These are phyloP conservation scores for Lepidostoma basale DNA, from an alignment of 1,140 invertebrate species.

Conservation along the genomic window DNA sequence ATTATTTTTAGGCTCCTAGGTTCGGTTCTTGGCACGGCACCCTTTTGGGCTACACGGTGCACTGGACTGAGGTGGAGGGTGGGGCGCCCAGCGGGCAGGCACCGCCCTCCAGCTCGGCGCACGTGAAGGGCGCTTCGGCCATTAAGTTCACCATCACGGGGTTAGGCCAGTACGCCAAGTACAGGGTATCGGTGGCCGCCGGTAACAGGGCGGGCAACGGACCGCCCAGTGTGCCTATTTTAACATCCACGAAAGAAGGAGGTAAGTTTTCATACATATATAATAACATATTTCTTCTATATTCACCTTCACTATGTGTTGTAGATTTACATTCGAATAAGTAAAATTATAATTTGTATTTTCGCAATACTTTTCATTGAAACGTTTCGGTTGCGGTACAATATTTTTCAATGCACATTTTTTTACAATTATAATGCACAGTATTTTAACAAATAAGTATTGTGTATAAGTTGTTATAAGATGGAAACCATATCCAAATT, in stretches of 20 bases:
- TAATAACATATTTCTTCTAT: not conserved
- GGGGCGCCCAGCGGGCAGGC: constrained; percentile 20
- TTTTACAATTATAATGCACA: too few relatives aligned
- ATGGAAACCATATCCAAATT: too few relatives aligned
- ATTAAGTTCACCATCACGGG: constrained; percentile 69
- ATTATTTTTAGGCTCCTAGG: constrained; percentile 64
- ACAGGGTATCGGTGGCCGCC: constrained; percentile 80
- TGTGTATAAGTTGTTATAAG: too few relatives aligned
- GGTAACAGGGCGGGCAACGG: constrained; percentile 86
- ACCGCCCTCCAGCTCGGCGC: constrained; percentile 50
- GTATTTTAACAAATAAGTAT: too few relatives aligned
- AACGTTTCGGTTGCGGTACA: too few relatives aligned
- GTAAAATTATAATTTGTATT: too few relatives aligned
- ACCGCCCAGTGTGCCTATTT: constrained; percentile 74
- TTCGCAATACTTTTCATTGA: too few relatives aligned
- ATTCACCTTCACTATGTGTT: too few relatives aligned
- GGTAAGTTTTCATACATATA: constrained; percentile 56
- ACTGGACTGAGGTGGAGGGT: constrained; percentile 54
- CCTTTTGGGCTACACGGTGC: constrained; percentile 74
- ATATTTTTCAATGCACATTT: too few relatives aligned
- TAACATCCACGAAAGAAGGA: constrained; percentile 83
- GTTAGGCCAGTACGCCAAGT: constrained; percentile 81
- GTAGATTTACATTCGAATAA: too few relatives aligned
- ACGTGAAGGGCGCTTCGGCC: constrained; percentile 68
- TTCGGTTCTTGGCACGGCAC: constrained; percentile 75